Percentiles rank a stretch among this genome's conserved stretches.
These are phyloP conservation scores for Ichneumoninae sp. DNA, from an alignment of 2,888 invertebrate genomes.

Conservation along the genomic window DNA sequence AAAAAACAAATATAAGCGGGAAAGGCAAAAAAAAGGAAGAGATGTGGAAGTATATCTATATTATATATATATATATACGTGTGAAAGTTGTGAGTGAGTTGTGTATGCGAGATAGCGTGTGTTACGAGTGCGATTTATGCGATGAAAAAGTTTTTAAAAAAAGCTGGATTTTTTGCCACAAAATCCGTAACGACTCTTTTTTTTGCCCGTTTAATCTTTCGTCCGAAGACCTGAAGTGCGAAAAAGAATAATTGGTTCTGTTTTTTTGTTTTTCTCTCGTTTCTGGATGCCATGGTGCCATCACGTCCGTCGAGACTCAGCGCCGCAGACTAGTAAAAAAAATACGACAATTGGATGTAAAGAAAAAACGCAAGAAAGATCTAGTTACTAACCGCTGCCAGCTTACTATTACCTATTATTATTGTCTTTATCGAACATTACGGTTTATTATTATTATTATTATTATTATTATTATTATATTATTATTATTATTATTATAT, in stretches of 20 bases:
- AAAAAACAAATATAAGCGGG: constrained; percentile 40
- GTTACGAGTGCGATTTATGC: constrained; percentile 54
- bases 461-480: constrained; percentile 66
- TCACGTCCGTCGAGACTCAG: constrained; percentile 77
- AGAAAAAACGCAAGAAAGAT: constrained; percentile 65
- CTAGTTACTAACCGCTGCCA: constrained; percentile 84
- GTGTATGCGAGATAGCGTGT: constrained; percentile 51
- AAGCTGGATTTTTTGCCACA: constrained; percentile 62
- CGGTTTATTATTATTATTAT: constrained; percentile 80
- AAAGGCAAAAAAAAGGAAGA: constrained; percentile 58
- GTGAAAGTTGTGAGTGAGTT: constrained; percentile 40
- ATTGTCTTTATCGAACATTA: constrained; percentile 80
- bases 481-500: constrained; percentile 73
- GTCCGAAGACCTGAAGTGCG: constrained; percentile 61
- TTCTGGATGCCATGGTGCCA: constrained; percentile 81
- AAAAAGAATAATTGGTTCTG: constrained; percentile 42
- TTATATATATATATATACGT: constrained; percentile 52
- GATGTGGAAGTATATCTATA: constrained; percentile 62
- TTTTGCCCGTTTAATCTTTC: constrained; percentile 32
- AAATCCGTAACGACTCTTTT: constrained; percentile 32
- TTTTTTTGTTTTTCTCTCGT: constrained; percentile 41
- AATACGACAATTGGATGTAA: background rate
- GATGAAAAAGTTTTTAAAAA: constrained; percentile 47
- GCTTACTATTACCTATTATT: constrained; percentile 79
- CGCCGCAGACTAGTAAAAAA: background rate